Base-by-base conservation (phyloP, 2,888 invertebrate genomes). In the Sesia apiformis region DNA sequence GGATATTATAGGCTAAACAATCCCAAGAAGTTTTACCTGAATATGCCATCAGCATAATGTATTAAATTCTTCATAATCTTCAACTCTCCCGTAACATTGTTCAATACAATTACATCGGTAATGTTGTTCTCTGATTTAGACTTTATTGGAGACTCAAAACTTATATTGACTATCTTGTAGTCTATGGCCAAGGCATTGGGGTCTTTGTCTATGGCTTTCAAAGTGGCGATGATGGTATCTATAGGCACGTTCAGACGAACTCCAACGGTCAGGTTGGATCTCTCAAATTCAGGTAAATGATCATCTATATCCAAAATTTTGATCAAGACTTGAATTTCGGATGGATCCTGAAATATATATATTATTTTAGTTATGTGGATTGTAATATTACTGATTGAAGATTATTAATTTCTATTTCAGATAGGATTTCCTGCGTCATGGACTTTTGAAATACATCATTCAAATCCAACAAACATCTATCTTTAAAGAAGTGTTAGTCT, bases 191-290 rank as follows among this genome's bases (percentile, higher is more conserved):
- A 70, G 0, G 95, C 92, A 54, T 93, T 92, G 0, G 93, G 91
- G 66, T 95, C 95, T 0, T 86, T 84, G 68, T 95, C 95, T 3
- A 72, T 81, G 0, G 95, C 95, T 62, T 91, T 91, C 3, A 95
- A 74, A 0, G 92, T 92, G 0, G 93, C 91, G 40, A 95, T 90
- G 8, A 92, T 87, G 0, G 94, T 94, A 59, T 95, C 94, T 39
- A 94, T 90, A 1, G 94, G 94, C 0, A 94, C 93, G 70, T 94
- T 95, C 1, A 94, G 84, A 49, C 94, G 90, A 0, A 95, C 94
- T 1, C 95, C 95, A 4, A 95, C 81, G 0, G 94, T 94, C 58
- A 93, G 78, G 59, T 92, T 91, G 3, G 91, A 86, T 39, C 88
- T 90, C 46, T 85, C 86, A 58, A 95, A 95, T 60, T 90, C 81